These are phyloP conservation scores for Drosophila teissieri DNA, from an alignment of 1,140 invertebrate species.

Conservation along the genomic window DNA sequence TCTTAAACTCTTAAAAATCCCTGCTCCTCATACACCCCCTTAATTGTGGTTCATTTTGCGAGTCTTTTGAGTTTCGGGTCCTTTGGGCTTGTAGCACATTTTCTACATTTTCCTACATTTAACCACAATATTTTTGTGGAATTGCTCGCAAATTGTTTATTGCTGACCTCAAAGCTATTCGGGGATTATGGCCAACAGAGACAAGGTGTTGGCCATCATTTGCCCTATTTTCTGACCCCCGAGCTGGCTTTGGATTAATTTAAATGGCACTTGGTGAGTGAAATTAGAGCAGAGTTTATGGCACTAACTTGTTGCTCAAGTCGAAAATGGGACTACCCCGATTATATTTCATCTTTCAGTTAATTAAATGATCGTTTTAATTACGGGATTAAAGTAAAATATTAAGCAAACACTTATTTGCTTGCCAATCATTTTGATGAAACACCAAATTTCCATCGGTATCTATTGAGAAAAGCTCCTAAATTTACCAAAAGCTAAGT, in stretches of 20 bases:
- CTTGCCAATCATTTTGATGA: too few species aligned
- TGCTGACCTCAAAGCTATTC: constrained; percentile 55
- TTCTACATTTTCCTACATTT: constrained; percentile 57
- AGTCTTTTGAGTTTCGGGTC: constrained; percentile 42
- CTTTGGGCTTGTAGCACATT: constrained; percentile 46
- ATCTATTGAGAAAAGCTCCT: background rate
- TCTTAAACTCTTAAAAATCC: background rate
- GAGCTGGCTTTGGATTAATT: constrained; percentile 20
- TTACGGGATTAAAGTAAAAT: too few species aligned
- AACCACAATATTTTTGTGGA: constrained; percentile 61
- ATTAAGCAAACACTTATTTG: too few species aligned
- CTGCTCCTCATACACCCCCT: background rate
- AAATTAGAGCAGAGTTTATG: constrained; percentile 2
- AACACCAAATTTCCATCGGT: too few species aligned
- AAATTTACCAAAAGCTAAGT: background rate
- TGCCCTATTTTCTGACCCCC: constrained; percentile 6
- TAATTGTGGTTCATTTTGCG: constrained; percentile 40
- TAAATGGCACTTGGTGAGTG: constrained; percentile 31
- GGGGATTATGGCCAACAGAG: constrained; percentile 23
- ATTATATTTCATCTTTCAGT: too few species aligned
- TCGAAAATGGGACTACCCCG: too few species aligned
- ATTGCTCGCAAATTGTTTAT: constrained; percentile 59
- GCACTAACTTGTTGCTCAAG: background rate
- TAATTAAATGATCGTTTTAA: too few species aligned
- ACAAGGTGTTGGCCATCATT: constrained; percentile 17